Evolutionary conservation across 2,113 vertebrate species (phyloP).

Genomic region (Heptranchias perlo): DNA sequence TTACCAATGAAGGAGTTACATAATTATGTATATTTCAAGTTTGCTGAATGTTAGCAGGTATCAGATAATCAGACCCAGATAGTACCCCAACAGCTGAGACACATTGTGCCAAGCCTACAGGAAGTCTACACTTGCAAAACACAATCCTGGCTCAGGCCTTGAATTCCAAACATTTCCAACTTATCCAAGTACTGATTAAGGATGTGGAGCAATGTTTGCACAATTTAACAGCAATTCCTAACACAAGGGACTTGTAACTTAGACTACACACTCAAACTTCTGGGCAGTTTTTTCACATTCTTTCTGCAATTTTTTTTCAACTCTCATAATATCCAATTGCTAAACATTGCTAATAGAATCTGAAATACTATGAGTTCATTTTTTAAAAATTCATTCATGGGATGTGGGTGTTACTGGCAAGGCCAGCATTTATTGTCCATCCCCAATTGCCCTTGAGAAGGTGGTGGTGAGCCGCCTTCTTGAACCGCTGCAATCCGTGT

Average conservation of each 20-base stretch:
- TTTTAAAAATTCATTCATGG: too few relatives aligned
- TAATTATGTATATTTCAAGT: not conserved
- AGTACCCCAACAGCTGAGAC: not conserved
- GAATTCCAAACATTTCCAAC: conserved; percentile 22
- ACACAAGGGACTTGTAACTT: conserved; percentile 22
- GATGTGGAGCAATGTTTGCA: not conserved
- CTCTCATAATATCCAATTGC: not conserved
- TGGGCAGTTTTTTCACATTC: conserved; percentile 34
- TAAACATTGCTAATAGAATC: not conserved
- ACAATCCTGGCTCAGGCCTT: not conserved
- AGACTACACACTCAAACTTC: not conserved
- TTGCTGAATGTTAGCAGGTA: not conserved
- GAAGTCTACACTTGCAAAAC: conserved; percentile 28
- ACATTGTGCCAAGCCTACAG: not conserved
- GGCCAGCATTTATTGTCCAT: too few relatives aligned
- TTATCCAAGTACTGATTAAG: too few relatives aligned
- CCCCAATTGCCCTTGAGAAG: too few relatives aligned
- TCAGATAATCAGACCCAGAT: not conserved
- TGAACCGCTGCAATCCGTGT: too few relatives aligned
- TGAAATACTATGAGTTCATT: not conserved
- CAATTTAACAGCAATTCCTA: not conserved
- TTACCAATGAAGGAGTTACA: not conserved
- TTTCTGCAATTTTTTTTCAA: not conserved
- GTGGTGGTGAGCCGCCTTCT: too few relatives aligned
- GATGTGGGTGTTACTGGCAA: too few relatives aligned